These are phyloP conservation scores for Myotis vivesi DNA, from an alignment of 2,797 vertebrate genomes.

Conservation along the genomic window DNA sequence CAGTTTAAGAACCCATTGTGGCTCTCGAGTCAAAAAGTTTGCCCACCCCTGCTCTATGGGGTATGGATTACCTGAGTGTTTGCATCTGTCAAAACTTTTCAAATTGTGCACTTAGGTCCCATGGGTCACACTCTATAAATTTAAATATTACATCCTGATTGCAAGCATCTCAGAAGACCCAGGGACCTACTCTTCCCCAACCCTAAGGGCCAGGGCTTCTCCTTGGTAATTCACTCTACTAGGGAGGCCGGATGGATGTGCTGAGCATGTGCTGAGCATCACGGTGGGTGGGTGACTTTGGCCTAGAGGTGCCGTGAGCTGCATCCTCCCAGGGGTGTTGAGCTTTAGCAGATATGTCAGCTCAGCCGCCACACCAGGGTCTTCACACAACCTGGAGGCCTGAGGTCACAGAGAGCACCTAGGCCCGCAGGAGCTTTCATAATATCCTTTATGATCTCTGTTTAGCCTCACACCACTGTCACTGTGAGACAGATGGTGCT, in stretches of 20 bases:
- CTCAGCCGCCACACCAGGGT: neutral
- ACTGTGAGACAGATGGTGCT: neutral
- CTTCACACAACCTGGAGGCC: neutral
- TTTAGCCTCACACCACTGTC: no score
- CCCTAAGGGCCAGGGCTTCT: neutral
- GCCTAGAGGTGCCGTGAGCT: neutral
- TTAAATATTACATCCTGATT: neutral
- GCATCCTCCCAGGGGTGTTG: neutral
- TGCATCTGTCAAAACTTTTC: neutral
- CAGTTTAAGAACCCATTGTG: no score
- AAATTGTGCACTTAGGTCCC: neutral
- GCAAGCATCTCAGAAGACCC: conserved; percentile 21
- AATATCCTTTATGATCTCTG: neutral
- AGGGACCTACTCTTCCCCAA: neutral
- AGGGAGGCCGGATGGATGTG: neutral
- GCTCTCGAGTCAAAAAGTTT: no score
- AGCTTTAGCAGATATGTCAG: neutral
- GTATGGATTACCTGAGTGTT: neutral
- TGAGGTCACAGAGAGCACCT: neutral
- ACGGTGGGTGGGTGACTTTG: neutral
- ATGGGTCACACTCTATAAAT: neutral
- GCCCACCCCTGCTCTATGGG: no score
- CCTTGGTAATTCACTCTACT: neutral
- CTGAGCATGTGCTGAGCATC: neutral
- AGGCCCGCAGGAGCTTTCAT: neutral